phyloP scores from a whole-genome alignment of 2,888 invertebrate genomes.

The Notodonta dromedarius region DNA sequence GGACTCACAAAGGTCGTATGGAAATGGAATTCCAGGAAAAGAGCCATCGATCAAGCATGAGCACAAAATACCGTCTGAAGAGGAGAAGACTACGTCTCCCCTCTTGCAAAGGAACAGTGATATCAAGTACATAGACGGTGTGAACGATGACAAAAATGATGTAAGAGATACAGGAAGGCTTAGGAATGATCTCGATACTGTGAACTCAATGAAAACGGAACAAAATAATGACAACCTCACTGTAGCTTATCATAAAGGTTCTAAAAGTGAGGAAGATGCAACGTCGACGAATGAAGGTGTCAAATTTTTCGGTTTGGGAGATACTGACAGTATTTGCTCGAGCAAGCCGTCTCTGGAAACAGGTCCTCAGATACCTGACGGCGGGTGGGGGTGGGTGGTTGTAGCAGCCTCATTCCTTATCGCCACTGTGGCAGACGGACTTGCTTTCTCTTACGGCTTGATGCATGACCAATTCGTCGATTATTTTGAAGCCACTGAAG shows the following conservation, averaged over 20 bases:
- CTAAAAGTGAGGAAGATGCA: slow-evolving; percentile 70
- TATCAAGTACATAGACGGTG: slow-evolving; percentile 68
- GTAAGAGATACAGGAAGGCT: slow-evolving; percentile 51
- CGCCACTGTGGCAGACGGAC: slow-evolving; percentile 95
- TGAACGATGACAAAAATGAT: slow-evolving; percentile 57
- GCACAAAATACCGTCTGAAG: slow-evolving; percentile 76
- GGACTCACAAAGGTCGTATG: slow-evolving; percentile 72
- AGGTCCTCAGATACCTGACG: slow-evolving; percentile 89
- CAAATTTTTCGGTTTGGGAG: slow-evolving; percentile 80
- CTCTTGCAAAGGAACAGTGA: slow-evolving; percentile 64
- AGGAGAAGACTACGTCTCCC: slow-evolving; percentile 78
- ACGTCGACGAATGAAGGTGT: slow-evolving; percentile 77
- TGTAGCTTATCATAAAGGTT: slow-evolving; percentile 60
- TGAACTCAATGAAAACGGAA: slow-evolving; percentile 72
- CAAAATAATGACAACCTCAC: slow-evolving; percentile 51
- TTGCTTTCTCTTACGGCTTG: slow-evolving; percentile 96
- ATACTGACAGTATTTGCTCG: slow-evolving; percentile 79
- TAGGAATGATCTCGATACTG: slow-evolving; percentile 68
- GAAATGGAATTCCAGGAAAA: slow-evolving; percentile 79
- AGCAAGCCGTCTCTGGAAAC: slow-evolving; percentile 60
- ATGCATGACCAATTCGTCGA: slow-evolving; percentile 91
- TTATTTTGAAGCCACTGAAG: slow-evolving; percentile 90
- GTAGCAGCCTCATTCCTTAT: slow-evolving; percentile 93
- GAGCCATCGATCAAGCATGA: slow-evolving; percentile 70
- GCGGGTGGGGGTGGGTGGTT: slow-evolving; percentile 97